Evolutionary conservation across 2,113 vertebrate species (phyloP).

Genomic region (Spea bombifrons): DNA sequence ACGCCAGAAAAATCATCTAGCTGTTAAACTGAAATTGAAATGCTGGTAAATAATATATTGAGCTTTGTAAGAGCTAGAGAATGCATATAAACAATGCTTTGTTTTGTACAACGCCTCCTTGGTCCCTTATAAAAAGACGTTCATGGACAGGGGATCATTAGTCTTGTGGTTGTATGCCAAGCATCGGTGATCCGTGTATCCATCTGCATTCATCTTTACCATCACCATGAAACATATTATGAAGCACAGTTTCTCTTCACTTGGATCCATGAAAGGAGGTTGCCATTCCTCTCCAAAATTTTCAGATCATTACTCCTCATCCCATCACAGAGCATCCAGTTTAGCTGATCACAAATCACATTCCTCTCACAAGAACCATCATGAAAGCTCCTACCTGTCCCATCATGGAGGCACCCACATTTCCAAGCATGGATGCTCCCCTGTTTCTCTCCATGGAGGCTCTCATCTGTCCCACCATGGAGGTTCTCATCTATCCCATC

Average conservation of each 20-base stretch:
- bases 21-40: background rate
- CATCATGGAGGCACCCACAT: background rate
- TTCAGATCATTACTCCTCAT: background rate
- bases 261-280: background rate
- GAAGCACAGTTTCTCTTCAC: conserved; percentile 9
- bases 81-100: conserved; percentile 14
- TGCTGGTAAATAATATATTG: background rate
- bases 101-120: conserved; percentile 18
- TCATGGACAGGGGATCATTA: background rate
- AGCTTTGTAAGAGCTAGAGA: background rate
- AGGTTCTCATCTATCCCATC: background rate
- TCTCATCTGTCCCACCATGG: conserved; percentile 23
- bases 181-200: background rate
- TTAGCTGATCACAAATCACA: background rate
- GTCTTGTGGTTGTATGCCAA: too few relatives aligned
- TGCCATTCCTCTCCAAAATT: background rate
- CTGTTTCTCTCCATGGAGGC: background rate
- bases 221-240: conserved; percentile 16
- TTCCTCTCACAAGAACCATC: background rate
- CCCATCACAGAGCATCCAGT: conserved; percentile 5
- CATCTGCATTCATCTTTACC: background rate
- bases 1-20: background rate
- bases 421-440: conserved; percentile 7
- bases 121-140: conserved; percentile 8
- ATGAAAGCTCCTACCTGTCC: background rate